A percentile compares a stretch with the other conserved stretches of the same genome.
Conservation (phyloP, 2,888 invertebrate genomes). For the Oeneis ivallda region DNA sequence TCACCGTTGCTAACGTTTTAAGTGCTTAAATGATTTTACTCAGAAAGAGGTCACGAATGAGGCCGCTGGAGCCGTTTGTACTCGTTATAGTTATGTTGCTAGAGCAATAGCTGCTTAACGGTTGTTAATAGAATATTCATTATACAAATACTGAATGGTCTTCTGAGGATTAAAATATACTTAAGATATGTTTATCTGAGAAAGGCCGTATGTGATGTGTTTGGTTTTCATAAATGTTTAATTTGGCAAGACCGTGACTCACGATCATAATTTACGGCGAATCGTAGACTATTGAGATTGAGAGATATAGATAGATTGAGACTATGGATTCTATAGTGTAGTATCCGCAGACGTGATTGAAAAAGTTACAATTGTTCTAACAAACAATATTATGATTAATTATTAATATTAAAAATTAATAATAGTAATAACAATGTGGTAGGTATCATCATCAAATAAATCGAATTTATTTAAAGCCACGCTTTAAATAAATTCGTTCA, state of each 20-base stretch:
- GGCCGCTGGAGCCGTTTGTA: constrained; percentile 30
- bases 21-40: constrained; percentile 30
- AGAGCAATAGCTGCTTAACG: constrained; percentile 34
- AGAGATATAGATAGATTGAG: too few relatives aligned
- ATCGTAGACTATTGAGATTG: too few relatives aligned
- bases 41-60: constrained; percentile 38
- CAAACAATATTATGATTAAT: too few relatives aligned
- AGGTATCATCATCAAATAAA: too few relatives aligned
- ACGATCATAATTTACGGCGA: neutral
- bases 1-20: constrained; percentile 32
- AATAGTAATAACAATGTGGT: too few relatives aligned
- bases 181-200: constrained; percentile 19
- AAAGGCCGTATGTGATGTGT: constrained; percentile 10
- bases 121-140: constrained; percentile 38
- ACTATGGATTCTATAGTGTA: too few relatives aligned
- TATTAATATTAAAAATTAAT: too few relatives aligned
- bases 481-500: too few relatives aligned
- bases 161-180: constrained; percentile 18
- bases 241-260: constrained; percentile 12
- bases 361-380: too few relatives aligned
- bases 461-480: too few relatives aligned
- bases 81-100: constrained; percentile 26
- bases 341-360: too few relatives aligned
- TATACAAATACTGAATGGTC: constrained; percentile 20
- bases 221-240: constrained; percentile 9